Base-by-base conservation (phyloP, 1,140 invertebrate species). In the Lutraria rhynchaena region DNA sequence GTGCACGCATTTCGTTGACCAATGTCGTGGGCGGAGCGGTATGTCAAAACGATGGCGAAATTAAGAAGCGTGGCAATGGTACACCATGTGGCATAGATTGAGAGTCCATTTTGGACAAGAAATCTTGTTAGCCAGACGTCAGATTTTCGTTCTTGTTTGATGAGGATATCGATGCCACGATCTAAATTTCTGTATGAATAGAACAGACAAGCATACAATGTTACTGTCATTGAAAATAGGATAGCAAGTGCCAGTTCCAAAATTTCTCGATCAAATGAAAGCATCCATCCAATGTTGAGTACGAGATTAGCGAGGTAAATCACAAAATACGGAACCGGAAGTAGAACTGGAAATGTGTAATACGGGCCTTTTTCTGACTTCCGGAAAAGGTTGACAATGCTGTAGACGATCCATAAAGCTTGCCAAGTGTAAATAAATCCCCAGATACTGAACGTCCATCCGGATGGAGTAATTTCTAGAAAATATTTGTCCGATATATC, bases 391-490 rank as follows among this genome's bases (percentile, higher is more conserved):
- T 82, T 65, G 13, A 76, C 81, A 15, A 88, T 19, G 37, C 49
- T 73, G 67, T 90, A 88, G 22, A 90, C 19, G n/a, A 87, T 61
- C 85, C 84, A 87, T 1, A 85, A 4, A 29, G 67, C 53, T 77
- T 91, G 87, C 80, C 87, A 87, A 5, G 85, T 33, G 74, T 91
- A 91, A 22, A 91, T 91, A 29, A 90, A 17, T 3, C 84, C 86
- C 90, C 90, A 91, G 22, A 90, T 89, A n/a, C 83, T 69, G 75
- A 91, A 91, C 15, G 89, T 88, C 85, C 85, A 89, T 24, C 87
- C 85, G 13, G 88, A 84, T 31, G 90, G 90, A 3, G 90, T 91
- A 46, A 91, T 86, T 11, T 87, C 63, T 0, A 88, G 63, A 46
- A 76, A 69, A 61, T 78, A 89, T 41, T 67, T 31, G 65, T 86